Evolutionary conservation across 1,140 invertebrate species (phyloP).

Genomic region (Drosophila bocki): DNA sequence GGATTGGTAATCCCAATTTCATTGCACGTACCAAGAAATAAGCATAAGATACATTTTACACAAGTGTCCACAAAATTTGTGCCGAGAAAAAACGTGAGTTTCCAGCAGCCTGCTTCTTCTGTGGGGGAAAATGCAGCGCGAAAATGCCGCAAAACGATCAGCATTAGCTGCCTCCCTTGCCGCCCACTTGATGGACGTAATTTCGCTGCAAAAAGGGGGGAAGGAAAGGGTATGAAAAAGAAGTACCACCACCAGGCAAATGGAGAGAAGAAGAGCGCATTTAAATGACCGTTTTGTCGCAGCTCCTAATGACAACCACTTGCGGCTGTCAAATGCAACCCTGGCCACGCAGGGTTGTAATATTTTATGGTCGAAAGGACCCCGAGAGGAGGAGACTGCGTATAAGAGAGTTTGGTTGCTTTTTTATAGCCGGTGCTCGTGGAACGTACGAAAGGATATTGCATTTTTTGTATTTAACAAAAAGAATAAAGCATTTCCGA

Average conservation of each 20-base stretch:
- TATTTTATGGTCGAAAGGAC: constrained; percentile 67
- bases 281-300: constrained; percentile 78
- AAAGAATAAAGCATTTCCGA: neutral
- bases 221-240: constrained; percentile 10
- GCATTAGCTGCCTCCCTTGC: constrained; percentile 48
- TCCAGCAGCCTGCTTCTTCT: neutral
- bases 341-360: constrained; percentile 71
- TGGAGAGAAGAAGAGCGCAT: constrained; percentile 65
- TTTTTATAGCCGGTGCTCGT: constrained; percentile 16
- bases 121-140: constrained; percentile 33
- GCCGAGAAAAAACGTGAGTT: constrained; percentile 20
- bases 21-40: constrained; percentile 62
- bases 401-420: constrained; percentile 9
- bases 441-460: neutral
- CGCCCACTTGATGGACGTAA: constrained; percentile 75
- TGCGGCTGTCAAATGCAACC: constrained; percentile 82
- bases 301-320: constrained; percentile 78
- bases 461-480: constrained; percentile 3
- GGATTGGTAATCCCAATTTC: constrained; percentile 34
- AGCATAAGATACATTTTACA: constrained; percentile 61
- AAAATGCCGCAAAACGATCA: constrained; percentile 76
- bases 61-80: constrained; percentile 55
- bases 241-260: constrained; percentile 4
- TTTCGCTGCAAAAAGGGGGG: constrained; percentile 40
- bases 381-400: neutral